Evolutionary conservation across 2,888 invertebrate genomes (phyloP).

Genomic region (Idaea aversata): DNA sequence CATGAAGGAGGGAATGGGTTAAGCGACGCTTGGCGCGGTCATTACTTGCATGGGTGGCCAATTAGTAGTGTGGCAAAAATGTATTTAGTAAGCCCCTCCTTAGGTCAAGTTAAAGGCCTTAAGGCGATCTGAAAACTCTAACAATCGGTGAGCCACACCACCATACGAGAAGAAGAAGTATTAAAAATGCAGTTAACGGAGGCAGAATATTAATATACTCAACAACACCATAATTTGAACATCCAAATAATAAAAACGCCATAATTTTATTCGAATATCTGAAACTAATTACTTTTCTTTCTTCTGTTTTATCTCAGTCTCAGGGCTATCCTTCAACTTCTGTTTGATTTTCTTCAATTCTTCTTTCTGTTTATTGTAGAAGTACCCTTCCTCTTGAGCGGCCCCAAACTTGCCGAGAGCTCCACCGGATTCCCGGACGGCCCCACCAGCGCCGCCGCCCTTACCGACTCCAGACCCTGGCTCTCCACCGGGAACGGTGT

Average conservation of each 20-base stretch:
- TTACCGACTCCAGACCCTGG: conserved; percentile 57
- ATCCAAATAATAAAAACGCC: neutral
- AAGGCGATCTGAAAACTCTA: too few relatives aligned
- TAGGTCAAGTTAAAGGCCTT: too few relatives aligned
- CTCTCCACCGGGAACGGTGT: conserved; percentile 22
- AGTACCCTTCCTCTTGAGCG: conserved; percentile 61
- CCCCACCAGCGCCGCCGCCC: conserved; percentile 56
- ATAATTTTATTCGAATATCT: neutral
- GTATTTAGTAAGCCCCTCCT: too few relatives aligned
- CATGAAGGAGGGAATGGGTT: too few relatives aligned
- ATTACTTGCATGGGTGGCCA: too few relatives aligned
- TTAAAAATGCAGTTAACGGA: neutral
- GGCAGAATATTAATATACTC: neutral
- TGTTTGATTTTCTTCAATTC: conserved; percentile 52
- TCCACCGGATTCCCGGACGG: conserved; percentile 54
- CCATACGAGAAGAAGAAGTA: too few relatives aligned
- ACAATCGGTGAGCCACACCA: too few relatives aligned
- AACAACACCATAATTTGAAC: neutral
- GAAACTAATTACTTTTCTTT: conserved; percentile 8
- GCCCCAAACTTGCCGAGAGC: conserved; percentile 53
- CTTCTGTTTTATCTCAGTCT: conserved; percentile 12
- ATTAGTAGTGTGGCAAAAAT: too few relatives aligned
- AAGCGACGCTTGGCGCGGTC: too few relatives aligned
- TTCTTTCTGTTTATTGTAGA: conserved; percentile 52
- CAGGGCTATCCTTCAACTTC: conserved; percentile 33